A percentile compares a stretch with the other conserved stretches of the same genome.
Conservation (phyloP, 1,140 invertebrate species). For the Micrasema minimum region DNA sequence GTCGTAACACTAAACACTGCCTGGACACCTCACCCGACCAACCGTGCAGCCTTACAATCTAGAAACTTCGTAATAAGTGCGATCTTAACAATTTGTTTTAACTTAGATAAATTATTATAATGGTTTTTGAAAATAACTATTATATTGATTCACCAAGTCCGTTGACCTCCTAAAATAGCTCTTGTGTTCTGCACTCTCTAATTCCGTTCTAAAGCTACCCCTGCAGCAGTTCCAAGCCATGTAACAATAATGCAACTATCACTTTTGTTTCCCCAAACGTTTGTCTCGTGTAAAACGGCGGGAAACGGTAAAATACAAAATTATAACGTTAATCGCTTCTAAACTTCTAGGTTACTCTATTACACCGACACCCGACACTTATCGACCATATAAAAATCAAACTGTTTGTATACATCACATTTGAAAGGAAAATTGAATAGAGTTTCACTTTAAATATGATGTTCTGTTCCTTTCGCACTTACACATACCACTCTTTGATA, state of each 20-base stretch:
- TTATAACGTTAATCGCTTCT: constrained; percentile 13
- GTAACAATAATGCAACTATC: constrained; percentile 27
- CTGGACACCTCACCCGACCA: constrained; percentile 41
- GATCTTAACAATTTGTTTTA: constrained; percentile 50
- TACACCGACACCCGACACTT: constrained; percentile 29
- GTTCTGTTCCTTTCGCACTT: constrained; percentile 53
- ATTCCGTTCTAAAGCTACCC: constrained; percentile 15
- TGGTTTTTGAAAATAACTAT: constrained; percentile 27
- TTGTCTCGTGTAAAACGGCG: constrained; percentile 13
- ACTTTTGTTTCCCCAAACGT: constrained; percentile 14
- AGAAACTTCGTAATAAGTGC: constrained; percentile 47
- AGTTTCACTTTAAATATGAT: no score
- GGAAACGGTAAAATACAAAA: constrained; percentile 23
- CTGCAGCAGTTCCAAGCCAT: constrained; percentile 31
- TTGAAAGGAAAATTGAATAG: constrained; percentile 6
- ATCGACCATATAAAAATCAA: constrained; percentile 28
- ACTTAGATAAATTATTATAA: constrained; percentile 40
- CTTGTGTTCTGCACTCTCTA: constrained; percentile 32
- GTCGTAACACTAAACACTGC: constrained; percentile 24
- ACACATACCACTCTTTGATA: constrained; percentile 95
- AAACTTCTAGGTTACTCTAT: constrained; percentile 17
- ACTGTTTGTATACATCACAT: constrained; percentile 23
- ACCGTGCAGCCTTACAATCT: constrained; percentile 46
- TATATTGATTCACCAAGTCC: constrained; percentile 21
- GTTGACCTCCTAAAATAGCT: constrained; percentile 36